Conservation (phyloP, 53 echinoderm and acorn worm genomes). For the Zoroaster sp. region DNA sequence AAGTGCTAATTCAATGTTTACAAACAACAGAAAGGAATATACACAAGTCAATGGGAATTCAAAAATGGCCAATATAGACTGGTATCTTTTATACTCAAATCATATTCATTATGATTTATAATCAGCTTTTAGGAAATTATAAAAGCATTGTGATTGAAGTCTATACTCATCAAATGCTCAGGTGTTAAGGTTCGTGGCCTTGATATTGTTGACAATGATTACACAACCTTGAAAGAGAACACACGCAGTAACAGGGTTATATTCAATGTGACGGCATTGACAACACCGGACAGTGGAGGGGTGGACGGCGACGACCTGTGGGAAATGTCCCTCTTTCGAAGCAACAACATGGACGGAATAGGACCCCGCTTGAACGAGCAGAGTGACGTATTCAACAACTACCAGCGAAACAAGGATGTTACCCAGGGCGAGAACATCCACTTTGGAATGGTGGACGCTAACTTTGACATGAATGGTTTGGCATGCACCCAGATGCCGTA, state of each 20-base stretch:
- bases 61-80: no score
- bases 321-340: slow-evolving; percentile 79
- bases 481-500: slow-evolving; percentile 73
- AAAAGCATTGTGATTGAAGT: no score
- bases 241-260: slow-evolving; percentile 65
- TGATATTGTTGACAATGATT: background rate
- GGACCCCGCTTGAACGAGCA: slow-evolving; percentile 73
- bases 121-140: no score
- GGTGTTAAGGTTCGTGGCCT: slow-evolving; percentile 40
- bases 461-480: slow-evolving; percentile 83
- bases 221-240: slow-evolving; percentile 63
- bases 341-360: slow-evolving; percentile 64
- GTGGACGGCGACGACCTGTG: slow-evolving; percentile 74
- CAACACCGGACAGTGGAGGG: slow-evolving; percentile 73
- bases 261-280: slow-evolving; percentile 67
- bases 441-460: slow-evolving; percentile 79
- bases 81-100: no score
- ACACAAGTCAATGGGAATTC: no score
- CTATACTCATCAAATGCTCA: no score
- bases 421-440: slow-evolving; percentile 64
- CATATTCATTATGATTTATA: no score
- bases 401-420: slow-evolving; percentile 74
- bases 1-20: no score
- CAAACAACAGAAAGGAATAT: no score
- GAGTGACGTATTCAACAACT: slow-evolving; percentile 46